Percentiles rank a stretch among this genome's conserved stretches.
Conservation (phyloP, 2,888 invertebrate genomes). For the Cryptus viduatorius region DNA sequence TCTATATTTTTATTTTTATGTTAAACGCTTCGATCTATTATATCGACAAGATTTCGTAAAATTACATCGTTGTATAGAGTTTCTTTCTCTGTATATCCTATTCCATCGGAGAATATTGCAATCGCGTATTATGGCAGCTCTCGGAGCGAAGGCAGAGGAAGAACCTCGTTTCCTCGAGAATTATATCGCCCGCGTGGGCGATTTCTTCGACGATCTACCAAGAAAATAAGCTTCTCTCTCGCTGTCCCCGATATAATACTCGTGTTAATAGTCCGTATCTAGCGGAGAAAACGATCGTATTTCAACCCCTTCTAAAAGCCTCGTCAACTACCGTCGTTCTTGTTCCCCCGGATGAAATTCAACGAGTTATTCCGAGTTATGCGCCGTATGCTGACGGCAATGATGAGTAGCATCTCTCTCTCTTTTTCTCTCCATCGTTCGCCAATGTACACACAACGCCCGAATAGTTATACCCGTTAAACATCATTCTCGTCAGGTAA, state of each 20-base stretch:
- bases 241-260: slow-evolving; percentile 60
- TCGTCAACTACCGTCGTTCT: slow-evolving; percentile 42
- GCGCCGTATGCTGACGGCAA: slow-evolving; percentile 6
- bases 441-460: background rate
- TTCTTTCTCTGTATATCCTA: background rate
- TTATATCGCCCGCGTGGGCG: slow-evolving; percentile 51
- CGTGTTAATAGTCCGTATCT: slow-evolving; percentile 72
- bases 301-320: slow-evolving; percentile 66
- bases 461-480: background rate
- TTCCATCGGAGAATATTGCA: slow-evolving; percentile 31
- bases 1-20: slow-evolving; percentile 4
- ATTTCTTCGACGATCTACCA: slow-evolving; percentile 16
- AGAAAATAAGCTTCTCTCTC: slow-evolving; percentile 8
- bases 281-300: slow-evolving; percentile 74
- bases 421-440: background rate
- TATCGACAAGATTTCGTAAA: background rate
- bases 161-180: slow-evolving; percentile 38
- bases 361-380: slow-evolving; percentile 33
- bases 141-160: slow-evolving; percentile 40
- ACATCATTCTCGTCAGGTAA: slow-evolving; percentile 26
- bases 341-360: slow-evolving; percentile 24
- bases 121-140: slow-evolving; percentile 45
- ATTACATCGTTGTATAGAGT: background rate
- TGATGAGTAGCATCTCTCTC: slow-evolving; percentile 11
- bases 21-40: background rate